Conservation (phyloP, 2,888 invertebrate genomes). For the Pseudococcus viburni region DNA sequence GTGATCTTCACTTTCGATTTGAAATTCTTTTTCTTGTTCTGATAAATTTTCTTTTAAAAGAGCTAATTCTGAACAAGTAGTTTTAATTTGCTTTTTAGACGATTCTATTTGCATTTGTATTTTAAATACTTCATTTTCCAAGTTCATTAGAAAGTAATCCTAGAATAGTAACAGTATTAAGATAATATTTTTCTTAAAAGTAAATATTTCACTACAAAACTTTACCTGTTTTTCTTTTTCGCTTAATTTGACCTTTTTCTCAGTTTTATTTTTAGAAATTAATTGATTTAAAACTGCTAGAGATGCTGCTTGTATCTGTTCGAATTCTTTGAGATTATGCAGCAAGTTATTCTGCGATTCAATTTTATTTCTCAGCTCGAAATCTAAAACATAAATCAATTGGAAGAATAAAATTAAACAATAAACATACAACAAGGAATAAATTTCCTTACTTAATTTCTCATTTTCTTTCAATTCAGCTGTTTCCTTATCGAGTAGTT, state of each 20-base stretch:
- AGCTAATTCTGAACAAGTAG: conserved; percentile 78
- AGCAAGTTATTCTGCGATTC: conserved; percentile 76
- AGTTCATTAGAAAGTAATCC: conserved; percentile 79
- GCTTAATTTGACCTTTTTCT: conserved; percentile 74
- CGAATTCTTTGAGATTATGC: conserved; percentile 77
- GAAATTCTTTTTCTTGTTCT: conserved; percentile 81
- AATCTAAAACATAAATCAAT: conserved; percentile 71
- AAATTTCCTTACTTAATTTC: conserved; percentile 61
- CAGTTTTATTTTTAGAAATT: conserved; percentile 77
- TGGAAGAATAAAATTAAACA: not conserved
- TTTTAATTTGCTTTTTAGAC: conserved; percentile 77
- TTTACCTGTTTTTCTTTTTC: conserved; percentile 72
- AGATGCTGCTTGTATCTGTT: conserved; percentile 77
- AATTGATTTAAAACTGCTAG: conserved; percentile 78
- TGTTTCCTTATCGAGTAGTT: conserved; percentile 50
- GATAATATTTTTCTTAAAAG: conserved; percentile 11
- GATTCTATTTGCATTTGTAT: conserved; percentile 79
- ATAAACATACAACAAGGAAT: not conserved
- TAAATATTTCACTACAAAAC: not conserved
- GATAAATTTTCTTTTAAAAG: conserved; percentile 76
- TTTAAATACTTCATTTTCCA: conserved; percentile 81
- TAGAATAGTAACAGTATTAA: conserved; percentile 63
- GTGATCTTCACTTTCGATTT: conserved; percentile 80
- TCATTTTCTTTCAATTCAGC: conserved; percentile 33
- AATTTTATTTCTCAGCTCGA: conserved; percentile 75